These are phyloP conservation scores for Heteronetta atricapilla DNA, from an alignment of 2,113 vertebrate species.

Conservation along the genomic window DNA sequence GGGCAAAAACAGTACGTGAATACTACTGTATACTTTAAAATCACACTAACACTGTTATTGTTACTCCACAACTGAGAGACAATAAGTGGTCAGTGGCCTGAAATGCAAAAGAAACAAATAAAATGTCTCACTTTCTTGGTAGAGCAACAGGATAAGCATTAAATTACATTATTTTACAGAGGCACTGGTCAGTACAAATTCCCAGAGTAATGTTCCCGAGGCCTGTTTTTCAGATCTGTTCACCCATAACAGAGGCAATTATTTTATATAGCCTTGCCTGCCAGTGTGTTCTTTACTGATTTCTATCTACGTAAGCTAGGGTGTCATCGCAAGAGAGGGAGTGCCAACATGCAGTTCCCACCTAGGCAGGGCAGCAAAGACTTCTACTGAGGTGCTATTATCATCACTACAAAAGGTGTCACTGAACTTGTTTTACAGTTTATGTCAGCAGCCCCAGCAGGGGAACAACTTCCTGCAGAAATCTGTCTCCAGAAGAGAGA, in stretches of 20 bases:
- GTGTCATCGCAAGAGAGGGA: background rate
- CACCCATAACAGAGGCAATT: background rate
- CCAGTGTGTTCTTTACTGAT: background rate
- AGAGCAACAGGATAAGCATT: background rate
- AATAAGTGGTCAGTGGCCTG: background rate
- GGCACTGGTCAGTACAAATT: background rate
- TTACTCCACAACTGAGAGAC: background rate
- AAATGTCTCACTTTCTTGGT: background rate
- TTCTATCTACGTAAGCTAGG: background rate
- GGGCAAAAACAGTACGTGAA: background rate
- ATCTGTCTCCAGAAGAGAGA: background rate
- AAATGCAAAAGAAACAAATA: background rate
- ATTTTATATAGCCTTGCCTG: background rate
- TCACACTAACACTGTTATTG: background rate
- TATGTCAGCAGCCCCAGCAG: background rate
- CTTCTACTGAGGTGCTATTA: background rate
- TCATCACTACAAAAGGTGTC: background rate
- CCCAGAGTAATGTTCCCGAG: background rate
- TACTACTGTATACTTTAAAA: background rate
- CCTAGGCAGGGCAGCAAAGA: background rate
- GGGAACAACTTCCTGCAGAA: too few relatives aligned
- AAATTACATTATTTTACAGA: background rate
- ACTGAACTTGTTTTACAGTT: background rate
- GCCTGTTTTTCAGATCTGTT: background rate
- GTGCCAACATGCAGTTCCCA: background rate